Conservation (phyloP, 2,888 invertebrate genomes). For the Lucinisca nassula region DNA sequence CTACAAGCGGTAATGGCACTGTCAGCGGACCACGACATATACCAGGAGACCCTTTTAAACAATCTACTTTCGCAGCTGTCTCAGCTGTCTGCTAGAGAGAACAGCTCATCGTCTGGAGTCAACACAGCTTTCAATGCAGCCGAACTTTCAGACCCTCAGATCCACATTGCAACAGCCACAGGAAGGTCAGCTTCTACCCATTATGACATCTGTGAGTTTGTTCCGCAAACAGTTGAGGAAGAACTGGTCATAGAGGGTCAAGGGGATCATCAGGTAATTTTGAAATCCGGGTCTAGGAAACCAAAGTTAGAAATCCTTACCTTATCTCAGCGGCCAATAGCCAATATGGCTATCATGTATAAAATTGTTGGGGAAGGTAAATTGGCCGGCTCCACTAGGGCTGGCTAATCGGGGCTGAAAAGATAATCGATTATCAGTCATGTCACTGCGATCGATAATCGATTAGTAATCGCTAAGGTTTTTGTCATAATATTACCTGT, state of each 20-base stretch:
- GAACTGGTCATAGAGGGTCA: background rate
- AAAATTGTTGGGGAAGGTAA: background rate
- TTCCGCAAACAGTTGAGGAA: background rate
- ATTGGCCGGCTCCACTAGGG: background rate
- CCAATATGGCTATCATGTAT: constrained; percentile 36
- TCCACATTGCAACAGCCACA: background rate
- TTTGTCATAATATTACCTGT: no score
- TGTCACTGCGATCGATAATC: no score
- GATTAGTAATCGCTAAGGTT: no score
- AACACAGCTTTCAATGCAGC: no score
- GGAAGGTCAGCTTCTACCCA: background rate
- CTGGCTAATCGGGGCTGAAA: no score
- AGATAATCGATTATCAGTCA: no score
- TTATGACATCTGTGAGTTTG: constrained; percentile 1
- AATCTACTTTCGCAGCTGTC: no score
- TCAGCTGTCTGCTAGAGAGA: no score
- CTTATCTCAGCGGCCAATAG: constrained; percentile 33
- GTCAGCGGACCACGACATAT: no score
- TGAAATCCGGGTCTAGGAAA: constrained; percentile 33
- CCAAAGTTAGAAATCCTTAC: constrained; percentile 25
- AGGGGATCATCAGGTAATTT: background rate
- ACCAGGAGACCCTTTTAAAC: no score
- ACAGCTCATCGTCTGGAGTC: no score
- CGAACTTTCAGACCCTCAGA: background rate
- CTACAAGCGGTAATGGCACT: no score